Base-by-base conservation (phyloP, 1,140 invertebrate species). In the Cydia splendana region DNA sequence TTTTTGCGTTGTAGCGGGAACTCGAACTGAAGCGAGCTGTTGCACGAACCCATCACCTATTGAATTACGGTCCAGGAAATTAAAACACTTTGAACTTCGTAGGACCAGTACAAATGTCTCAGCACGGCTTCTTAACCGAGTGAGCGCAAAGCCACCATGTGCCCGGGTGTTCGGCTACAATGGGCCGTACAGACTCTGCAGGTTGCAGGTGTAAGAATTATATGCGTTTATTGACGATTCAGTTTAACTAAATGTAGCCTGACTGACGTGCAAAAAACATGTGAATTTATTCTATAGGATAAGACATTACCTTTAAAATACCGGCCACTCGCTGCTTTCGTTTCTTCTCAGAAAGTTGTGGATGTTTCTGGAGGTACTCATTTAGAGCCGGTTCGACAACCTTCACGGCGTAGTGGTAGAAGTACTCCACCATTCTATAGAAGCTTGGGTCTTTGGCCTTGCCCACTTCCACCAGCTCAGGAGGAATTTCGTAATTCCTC, bases 1-100 rank as follows among this genome's bases (percentile, higher is more conserved):
- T 95, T 95, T 81, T 97, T 96, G 65, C 95, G 93, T 75, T 95
- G 95, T 75, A 98, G 94, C 0, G 98, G 98, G 89, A 98, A 98
- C 65, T 95, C 95, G 4, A 98, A 94, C 87, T 97, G 96, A 1
- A 98, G 83, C 1, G 96, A 94, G 77, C 95, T 95, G 79, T 96
- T 95, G 80, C 96, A 97, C 5, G 95, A 96, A 57, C 97, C 96
- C 79, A 98, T 95, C 15, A 91, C 89, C 89, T 91, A 67, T 12
- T 42, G 5, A 4, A n/a, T 12, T 65, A 65, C 4, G 9, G 18
- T 0, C 7, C 18, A 30, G 10, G 20, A 28, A 65, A 28, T 30
- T 12, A 65, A 28, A 28, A 18, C 7, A 65, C 62, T 7, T 20
- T 65, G 45, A 13, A 45, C 10, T 45, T 15, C 12, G 38, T 42